A percentile compares a stretch with the other conserved stretches of the same genome.
Conservation (phyloP, 2,888 invertebrate genomes). For the Drosophila nigritarsus region DNA sequence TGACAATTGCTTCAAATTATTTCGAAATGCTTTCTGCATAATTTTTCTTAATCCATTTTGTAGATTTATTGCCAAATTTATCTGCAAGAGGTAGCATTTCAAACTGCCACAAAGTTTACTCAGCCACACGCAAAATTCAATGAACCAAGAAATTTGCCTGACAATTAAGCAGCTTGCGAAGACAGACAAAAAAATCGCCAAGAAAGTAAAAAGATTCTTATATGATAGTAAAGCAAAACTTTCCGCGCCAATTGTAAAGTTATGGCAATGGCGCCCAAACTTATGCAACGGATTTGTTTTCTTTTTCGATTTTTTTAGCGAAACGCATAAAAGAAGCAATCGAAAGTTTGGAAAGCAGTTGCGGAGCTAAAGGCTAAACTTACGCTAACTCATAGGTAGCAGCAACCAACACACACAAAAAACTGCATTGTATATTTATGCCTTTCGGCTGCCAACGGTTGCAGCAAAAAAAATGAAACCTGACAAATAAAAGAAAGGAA, state of each 20-base stretch:
- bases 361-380: slow-evolving; percentile 30
- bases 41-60: slow-evolving; percentile 16
- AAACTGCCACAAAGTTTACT: slow-evolving; percentile 47
- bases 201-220: slow-evolving; percentile 46
- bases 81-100: slow-evolving; percentile 25
- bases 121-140: slow-evolving; percentile 53
- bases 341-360: slow-evolving; percentile 56
- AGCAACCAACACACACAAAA: slow-evolving; percentile 14
- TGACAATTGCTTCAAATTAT: slow-evolving; percentile 12
- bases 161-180: slow-evolving; percentile 74
- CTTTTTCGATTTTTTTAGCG: not conserved
- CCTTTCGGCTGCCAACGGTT: slow-evolving; percentile 58
- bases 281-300: slow-evolving; percentile 62
- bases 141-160: slow-evolving; percentile 70
- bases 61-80: slow-evolving; percentile 30
- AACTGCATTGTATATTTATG: slow-evolving; percentile 72
- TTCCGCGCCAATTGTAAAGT: slow-evolving; percentile 65
- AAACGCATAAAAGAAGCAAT: slow-evolving; percentile 65
- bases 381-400: slow-evolving; percentile 40
- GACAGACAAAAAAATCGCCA: slow-evolving; percentile 6
- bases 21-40: not conserved
- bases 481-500: not conserved
- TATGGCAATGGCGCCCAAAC: slow-evolving; percentile 63
- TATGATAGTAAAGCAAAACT: slow-evolving; percentile 63
- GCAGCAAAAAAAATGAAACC: slow-evolving; percentile 14